Base-by-base conservation (phyloP, 64 coral and sea anemone species). In the Acropora tenuis region DNA sequence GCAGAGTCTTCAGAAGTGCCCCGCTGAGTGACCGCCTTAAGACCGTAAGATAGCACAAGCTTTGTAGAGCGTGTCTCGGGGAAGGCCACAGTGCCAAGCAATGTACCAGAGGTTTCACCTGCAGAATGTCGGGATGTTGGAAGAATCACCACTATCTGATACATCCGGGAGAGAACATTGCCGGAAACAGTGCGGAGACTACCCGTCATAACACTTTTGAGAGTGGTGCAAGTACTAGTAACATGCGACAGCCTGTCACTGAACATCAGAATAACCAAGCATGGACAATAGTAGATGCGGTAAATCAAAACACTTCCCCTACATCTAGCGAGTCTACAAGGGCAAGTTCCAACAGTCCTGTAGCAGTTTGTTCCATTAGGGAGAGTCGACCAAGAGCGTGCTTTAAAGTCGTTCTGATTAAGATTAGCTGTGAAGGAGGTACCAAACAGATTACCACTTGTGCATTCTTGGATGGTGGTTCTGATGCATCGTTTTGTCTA, bases 401-500 rank as follows among this genome's bases (percentile, higher is more conserved):
- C 53, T 93, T 93, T 41, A 96, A 96, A 77, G 90, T 89, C 55
- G 77, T 95, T 41, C 94, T 85, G 11, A 83, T 92, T 5, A 92
- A 82, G 47, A 86, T 95, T 74, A 69, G 78, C n/a, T 30, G 78
- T 71, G 61, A 57, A 12, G 68, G 76, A 18, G 82, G 78, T 30
- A 75, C 80, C 17, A 95, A 83, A 50, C 30, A 95, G 57, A 88
- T 88, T 4, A 87, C 71, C 45, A 89, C 86, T 11, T 88, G 80
- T 63, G 92, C 92, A 15, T 93, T 93, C 47, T 49, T 93, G 4
- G 92, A 93, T 52, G 66, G 86, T 61, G 92, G 92, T 5, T 93
- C 85, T 46, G 92, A 93, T 47, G 53, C 86, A 46, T 88, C 76
- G 45, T 75, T 95, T 12, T 95, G 78, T 95, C 75, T 92, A 16